These are phyloP conservation scores for Berghia stephanieae DNA, from an alignment of 1,140 invertebrate species.

Conservation along the genomic window DNA sequence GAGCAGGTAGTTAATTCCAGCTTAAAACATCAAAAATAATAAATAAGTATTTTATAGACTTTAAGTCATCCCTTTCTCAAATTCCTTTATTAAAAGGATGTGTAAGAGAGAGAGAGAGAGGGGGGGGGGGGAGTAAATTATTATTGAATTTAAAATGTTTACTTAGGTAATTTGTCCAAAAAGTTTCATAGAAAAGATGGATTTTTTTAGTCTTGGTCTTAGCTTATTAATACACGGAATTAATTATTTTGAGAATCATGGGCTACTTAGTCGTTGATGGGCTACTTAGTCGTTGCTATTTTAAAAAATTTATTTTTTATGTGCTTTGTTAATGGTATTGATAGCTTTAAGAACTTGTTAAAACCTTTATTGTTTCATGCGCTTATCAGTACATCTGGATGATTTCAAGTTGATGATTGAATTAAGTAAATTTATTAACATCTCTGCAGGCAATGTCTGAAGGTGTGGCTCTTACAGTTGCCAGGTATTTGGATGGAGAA, in stretches of 20 bases:
- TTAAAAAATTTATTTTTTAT: neutral
- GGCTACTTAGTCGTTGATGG: neutral
- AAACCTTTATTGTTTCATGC: neutral
- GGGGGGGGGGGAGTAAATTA: neutral
- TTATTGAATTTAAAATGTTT: neutral
- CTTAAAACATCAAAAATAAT: neutral
- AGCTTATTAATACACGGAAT: too few species aligned
- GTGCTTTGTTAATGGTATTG: neutral
- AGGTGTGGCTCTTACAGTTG: conserved; percentile 72
- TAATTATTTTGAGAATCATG: neutral
- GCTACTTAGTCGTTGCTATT: neutral
- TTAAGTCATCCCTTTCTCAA: neutral
- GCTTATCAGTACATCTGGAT: neutral
- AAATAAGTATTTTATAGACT: neutral
- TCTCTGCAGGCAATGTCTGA: conserved; percentile 71
- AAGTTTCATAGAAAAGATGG: neutral
- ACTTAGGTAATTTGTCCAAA: neutral
- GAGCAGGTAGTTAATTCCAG: conserved; percentile 64
- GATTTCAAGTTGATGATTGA: neutral
- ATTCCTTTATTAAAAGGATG: neutral
- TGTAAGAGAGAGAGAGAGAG: neutral
- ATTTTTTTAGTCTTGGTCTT: too few species aligned
- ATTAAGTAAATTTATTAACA: conserved; percentile 4
- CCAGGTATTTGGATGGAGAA: conserved; percentile 73
- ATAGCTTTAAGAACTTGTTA: neutral